These are phyloP conservation scores for Neopelma chrysocephalum DNA, from an alignment of 2,797 vertebrate genomes.

Conservation along the genomic window DNA sequence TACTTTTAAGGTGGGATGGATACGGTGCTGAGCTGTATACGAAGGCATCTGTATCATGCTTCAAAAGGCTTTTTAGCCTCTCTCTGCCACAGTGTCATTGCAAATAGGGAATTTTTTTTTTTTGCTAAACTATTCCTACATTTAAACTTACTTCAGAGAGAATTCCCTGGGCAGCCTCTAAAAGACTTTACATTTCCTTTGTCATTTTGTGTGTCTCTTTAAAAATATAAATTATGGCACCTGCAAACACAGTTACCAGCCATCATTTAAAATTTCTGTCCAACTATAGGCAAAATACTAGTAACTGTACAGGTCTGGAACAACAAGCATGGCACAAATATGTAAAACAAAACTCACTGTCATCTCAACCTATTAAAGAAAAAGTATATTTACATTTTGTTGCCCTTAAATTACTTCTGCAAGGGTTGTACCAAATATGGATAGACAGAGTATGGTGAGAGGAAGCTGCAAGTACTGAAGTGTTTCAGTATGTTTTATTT, in stretches of 20 bases:
- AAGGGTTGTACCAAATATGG: not conserved
- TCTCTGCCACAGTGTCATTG: not conserved
- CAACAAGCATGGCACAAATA: constrained; percentile 45
- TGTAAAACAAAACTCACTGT: constrained; percentile 47
- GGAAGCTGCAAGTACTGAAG: not conserved
- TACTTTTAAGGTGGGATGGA: not conserved
- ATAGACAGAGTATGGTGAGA: not conserved
- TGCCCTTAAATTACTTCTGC: constrained; percentile 36
- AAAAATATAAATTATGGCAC: constrained; percentile 47
- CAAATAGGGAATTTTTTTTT: not conserved
- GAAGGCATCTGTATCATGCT: not conserved
- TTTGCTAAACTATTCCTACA: not conserved
- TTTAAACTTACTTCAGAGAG: constrained; percentile 10
- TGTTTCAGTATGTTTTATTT: not conserved
- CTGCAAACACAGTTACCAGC: constrained; percentile 47
- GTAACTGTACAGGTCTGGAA: constrained; percentile 51
- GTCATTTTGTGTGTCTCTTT: constrained; percentile 56
- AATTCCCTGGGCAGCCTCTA: constrained; percentile 52
- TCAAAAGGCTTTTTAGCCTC: not conserved
- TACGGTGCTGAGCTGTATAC: not conserved
- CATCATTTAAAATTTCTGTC: constrained; percentile 48
- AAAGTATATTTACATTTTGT: constrained; percentile 14
- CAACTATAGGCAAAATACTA: constrained; percentile 43
- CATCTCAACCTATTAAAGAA: constrained; percentile 33
- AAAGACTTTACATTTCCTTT: constrained; percentile 37